phyloP scores from a whole-genome alignment of 2,113 vertebrate genomes.

The Centropristis striata region DNA sequence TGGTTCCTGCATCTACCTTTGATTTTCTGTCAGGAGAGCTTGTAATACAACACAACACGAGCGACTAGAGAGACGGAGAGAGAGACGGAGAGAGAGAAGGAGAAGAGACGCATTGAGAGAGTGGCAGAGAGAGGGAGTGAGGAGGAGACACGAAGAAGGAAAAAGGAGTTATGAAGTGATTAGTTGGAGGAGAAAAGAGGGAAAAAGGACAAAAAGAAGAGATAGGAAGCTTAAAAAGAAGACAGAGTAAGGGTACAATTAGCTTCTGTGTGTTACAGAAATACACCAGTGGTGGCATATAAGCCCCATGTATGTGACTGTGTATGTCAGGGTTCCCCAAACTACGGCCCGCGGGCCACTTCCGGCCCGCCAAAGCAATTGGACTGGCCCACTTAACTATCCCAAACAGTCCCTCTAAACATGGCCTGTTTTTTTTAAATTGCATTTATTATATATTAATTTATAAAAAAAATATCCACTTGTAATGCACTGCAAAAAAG shows the following conservation, averaged over 20 bases:
- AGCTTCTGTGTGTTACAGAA: not conserved
- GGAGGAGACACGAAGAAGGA: not conserved
- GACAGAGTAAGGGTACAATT: not conserved
- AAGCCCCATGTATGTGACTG: not conserved
- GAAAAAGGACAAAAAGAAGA: not conserved
- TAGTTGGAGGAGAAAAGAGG: not conserved
- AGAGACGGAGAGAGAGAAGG: not conserved
- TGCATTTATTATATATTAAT: too few relatives aligned
- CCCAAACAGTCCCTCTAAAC: too few relatives aligned
- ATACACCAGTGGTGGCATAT: constrained; percentile 4
- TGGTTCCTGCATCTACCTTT: constrained; percentile 61
- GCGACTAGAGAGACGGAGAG: constrained; percentile 2
- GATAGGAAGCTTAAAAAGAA: not conserved
- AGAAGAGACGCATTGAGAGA: constrained; percentile 8
- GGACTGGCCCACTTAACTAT: too few relatives aligned
- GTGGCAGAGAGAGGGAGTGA: constrained; percentile 9
- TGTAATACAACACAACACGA: constrained; percentile 53
- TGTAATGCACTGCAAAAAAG: too few relatives aligned
- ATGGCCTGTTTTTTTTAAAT: too few relatives aligned
- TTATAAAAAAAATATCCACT: too few relatives aligned
- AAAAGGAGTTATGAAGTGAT: not conserved
- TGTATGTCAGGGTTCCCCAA: too few relatives aligned
- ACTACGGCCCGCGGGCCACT: too few relatives aligned
- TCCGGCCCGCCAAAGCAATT: too few relatives aligned
- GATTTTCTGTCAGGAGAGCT: constrained; percentile 64